These are phyloP conservation scores for Leptinotarsa juncta DNA, from an alignment of 2,888 invertebrate genomes.

Conservation along the genomic window DNA sequence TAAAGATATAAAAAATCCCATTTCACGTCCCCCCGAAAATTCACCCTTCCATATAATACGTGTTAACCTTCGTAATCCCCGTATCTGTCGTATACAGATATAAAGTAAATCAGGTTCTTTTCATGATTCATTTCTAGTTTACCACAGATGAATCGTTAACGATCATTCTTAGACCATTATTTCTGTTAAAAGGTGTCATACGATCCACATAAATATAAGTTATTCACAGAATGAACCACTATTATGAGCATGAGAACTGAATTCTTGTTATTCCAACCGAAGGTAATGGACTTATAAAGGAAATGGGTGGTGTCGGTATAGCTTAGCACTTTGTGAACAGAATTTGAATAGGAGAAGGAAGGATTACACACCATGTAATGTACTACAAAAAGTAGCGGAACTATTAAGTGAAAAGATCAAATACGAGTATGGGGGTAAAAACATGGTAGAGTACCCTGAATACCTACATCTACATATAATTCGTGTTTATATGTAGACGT, in stretches of 20 bases:
- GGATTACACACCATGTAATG: background rate
- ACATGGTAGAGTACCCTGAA: no score
- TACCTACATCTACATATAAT: no score
- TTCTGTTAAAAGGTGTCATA: conserved; percentile 26
- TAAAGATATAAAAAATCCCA: background rate
- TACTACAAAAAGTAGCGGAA: no score
- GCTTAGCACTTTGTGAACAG: conserved; percentile 33
- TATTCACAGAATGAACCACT: background rate
- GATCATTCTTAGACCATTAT: background rate
- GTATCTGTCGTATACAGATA: background rate
- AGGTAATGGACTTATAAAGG: conserved; percentile 35
- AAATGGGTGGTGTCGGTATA: conserved; percentile 36
- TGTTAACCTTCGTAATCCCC: background rate
- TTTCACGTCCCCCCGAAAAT: background rate
- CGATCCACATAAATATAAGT: conserved; percentile 22
- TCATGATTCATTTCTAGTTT: background rate
- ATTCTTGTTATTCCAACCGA: conserved; percentile 17
- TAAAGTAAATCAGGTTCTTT: conserved; percentile 17
- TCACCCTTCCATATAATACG: conserved; percentile 1
- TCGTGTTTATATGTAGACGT: no score
- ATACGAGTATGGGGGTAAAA: no score
- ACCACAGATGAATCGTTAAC: background rate
- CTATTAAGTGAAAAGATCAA: no score
- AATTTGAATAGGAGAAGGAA: conserved; percentile 23
- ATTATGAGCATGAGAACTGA: conserved; percentile 18